A percentile compares a stretch with the other conserved stretches of the same genome.
These are phyloP conservation scores for Ectemnius lituratus DNA, from an alignment of 2,888 invertebrate species.

Conservation along the genomic window DNA sequence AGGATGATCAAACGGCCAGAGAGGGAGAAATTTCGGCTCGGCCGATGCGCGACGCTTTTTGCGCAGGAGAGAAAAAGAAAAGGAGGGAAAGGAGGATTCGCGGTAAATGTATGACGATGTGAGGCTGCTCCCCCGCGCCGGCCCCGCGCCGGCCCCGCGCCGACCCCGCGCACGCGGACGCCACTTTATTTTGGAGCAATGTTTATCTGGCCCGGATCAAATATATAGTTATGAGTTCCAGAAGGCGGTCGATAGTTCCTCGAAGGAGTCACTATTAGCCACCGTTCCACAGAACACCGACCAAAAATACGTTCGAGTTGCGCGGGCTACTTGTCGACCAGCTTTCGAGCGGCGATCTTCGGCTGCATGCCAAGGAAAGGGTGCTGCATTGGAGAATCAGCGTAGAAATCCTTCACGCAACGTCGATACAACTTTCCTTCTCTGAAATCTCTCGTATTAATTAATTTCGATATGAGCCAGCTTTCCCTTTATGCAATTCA, in stretches of 20 bases:
- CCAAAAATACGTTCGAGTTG: slow-evolving; percentile 56
- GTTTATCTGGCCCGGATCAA: slow-evolving; percentile 74
- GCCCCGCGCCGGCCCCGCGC: too few species aligned
- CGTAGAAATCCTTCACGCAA: slow-evolving; percentile 3
- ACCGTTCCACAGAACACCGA: slow-evolving; percentile 44
- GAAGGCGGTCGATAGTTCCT: slow-evolving; percentile 73
- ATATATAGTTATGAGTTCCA: slow-evolving; percentile 75
- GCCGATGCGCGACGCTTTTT: slow-evolving; percentile 24
- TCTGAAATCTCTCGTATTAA: neutral
- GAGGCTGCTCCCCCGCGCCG: too few species aligned
- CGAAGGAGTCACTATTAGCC: slow-evolving; percentile 71
- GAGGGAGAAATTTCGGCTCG: slow-evolving; percentile 48
- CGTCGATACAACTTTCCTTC: too few species aligned
- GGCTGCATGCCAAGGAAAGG: slow-evolving; percentile 41
- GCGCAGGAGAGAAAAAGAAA: neutral
- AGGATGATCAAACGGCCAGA: slow-evolving; percentile 52
- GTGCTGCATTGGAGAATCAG: slow-evolving; percentile 16
- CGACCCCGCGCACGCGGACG: neutral
- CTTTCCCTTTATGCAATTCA: too few species aligned
- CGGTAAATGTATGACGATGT: neutral
- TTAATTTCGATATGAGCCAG: neutral
- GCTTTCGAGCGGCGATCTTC: slow-evolving; percentile 43
- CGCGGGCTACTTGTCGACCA: slow-evolving; percentile 45
- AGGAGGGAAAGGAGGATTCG: neutral
- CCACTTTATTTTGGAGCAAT: slow-evolving; percentile 64